Evolutionary conservation across 2,797 vertebrate species (phyloP), one percentile per base, ranked within the genome.

Genomic region (Megaceryle alcyon): DNA sequence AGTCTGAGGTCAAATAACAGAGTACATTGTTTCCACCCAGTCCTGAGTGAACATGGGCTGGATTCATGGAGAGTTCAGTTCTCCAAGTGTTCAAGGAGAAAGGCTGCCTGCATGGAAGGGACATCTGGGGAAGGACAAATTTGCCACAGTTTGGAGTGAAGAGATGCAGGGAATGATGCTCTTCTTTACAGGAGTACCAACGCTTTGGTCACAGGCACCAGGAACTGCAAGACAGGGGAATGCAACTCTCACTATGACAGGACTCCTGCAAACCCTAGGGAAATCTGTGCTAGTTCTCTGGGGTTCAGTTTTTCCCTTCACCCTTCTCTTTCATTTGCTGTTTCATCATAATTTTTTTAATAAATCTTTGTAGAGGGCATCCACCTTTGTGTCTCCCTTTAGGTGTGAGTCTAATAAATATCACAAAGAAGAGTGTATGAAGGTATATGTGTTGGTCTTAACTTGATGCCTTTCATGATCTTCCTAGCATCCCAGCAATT

Each of bases 111-210:
- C 8, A 5, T 16, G 20, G 31, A 18, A 70, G 15, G 7, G 26
- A 59, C 18, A 49, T 12, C 39, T 3, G 3, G 19, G 29, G 10
- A 80, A 75, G 64, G 33, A 29, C 2, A 10, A 37, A 80, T 12
- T 0, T 0, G 7, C 41, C 15, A 18, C 35, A 79, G 35, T 21
- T 70, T 0, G 0, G 14, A 23, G 7, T 51, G 29, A 19, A 85
- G 53, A 28, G 49, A 28, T 43, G 26, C 23, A 48, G 64, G 31
- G 28, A 68, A 68, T 12, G 5, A 39, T 0, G 1, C 4, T 9
- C 23, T 7, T 68, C 15, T 48, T 56, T 59, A 41, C 15, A 33
- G 37, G 39, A 93, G 9, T 29, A 5, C 11, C 37, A 37, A n/a
- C 6, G 26, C 26, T 10, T 14, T 0, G 1, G 12, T 37, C 9